Evolutionary conservation across 2,797 vertebrate species (phyloP).

Genomic region (Leucoraja ocellata): DNA sequence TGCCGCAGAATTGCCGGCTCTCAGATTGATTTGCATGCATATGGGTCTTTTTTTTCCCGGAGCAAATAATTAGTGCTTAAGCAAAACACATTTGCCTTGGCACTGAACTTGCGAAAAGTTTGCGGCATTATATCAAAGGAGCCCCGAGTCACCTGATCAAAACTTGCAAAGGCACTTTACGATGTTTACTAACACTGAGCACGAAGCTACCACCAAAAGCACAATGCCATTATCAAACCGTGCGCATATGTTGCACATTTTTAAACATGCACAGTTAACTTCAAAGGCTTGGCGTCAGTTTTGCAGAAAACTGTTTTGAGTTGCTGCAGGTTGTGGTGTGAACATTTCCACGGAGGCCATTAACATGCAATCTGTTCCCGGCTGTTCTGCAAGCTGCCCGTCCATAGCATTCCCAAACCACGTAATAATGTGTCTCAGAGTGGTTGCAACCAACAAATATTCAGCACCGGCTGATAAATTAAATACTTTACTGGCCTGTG

Average conservation of each 20-base stretch:
- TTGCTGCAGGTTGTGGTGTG: conserved; percentile 25
- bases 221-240: conserved; percentile 34
- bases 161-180: conserved; percentile 1
- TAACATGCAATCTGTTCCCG: conserved; percentile 22
- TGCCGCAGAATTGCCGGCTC: background rate
- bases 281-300: background rate
- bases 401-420: background rate
- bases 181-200: conserved; percentile 4
- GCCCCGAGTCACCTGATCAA: background rate
- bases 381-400: conserved; percentile 20
- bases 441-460: background rate
- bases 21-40: background rate
- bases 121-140: background rate
- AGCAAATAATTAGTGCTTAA: conserved; percentile 15
- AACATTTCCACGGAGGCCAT: conserved; percentile 8
- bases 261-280: conserved; percentile 33
- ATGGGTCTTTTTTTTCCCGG: background rate
- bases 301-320: background rate
- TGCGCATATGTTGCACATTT: conserved; percentile 24
- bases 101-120: conserved; percentile 22
- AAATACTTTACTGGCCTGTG: background rate
- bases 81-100: conserved; percentile 2
- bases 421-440: background rate
- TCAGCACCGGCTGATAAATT: background rate
- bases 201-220: conserved; percentile 11